Evolutionary conservation across 2,797 vertebrate species (phyloP), one percentile per base, ranked within the genome.

Genomic region (Aldrovandia affinis): DNA sequence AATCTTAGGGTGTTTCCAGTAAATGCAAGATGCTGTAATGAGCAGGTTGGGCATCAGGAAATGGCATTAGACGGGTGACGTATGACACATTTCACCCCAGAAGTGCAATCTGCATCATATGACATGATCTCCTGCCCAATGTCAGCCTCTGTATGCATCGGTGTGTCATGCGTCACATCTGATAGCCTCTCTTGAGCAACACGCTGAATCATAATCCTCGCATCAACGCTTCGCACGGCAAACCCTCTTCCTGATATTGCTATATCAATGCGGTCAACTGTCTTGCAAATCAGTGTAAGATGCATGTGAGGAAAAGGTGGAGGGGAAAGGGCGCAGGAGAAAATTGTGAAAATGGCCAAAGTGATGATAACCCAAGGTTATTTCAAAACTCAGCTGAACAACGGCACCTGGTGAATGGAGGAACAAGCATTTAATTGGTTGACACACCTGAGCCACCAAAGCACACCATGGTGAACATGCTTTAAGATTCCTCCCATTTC

Each of bases 351-450:
- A 81, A 78, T 30, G 25, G n/a, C 54, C 44, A 54, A 33, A 57
- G 68, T 12, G 44, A 65, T 81, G 68, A 78, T 78, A 81, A 81
- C 78, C 42, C 57, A 36, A 55, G 54, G 52, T 80, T 54, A 81
- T 61, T 54, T 70, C 80, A 30, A 15, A 39, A 52, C 50, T 25
- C 70, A 75, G 36, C n/a, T 10, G 42, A 14, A 3, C 55, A 57
- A 15, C 14, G 44, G 8, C 4, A 30, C 1, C 18, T 20, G 70
- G 6, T 3, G 8, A 70, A 39, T 30, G 14, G 55, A 14, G 33
- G 65, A 63, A 47, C 55, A 25, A 20, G 55, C 36, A 44, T 28
- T 78, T 78, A 78, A 65, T 57, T 63, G 73, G 30, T 83, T 83
- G 78, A n/a, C 39, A 18, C 14, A 63, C 3, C 73, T 39, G 18